Evolutionary conservation across 2,888 invertebrate species (phyloP).

Genomic region (Eristalis pertinax): DNA sequence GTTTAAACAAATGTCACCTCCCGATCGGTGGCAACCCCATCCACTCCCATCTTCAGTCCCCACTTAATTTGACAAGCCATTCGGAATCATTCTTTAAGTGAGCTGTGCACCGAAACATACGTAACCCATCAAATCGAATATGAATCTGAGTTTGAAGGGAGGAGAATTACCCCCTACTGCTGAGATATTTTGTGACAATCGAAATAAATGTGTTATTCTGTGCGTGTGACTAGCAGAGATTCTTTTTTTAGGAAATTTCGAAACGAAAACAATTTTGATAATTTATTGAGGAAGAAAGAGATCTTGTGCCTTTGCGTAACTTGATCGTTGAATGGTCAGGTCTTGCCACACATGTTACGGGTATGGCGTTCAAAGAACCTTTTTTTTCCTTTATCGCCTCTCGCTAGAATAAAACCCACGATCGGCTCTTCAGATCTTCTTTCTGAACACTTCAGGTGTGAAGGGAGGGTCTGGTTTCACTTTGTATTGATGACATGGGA

Average conservation of each 20-base stretch:
- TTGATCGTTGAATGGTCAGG: neutral
- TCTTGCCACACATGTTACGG: neutral
- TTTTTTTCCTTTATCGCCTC: neutral
- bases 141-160: neutral
- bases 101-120: constrained; percentile 1
- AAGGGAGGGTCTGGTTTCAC: neutral
- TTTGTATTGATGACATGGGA: neutral
- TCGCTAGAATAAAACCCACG: neutral
- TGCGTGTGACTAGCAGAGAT: constrained; percentile 51
- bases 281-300: constrained; percentile 22
- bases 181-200: constrained; percentile 24
- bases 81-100: neutral
- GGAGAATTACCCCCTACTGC: constrained; percentile 46
- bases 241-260: constrained; percentile 8
- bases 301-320: neutral
- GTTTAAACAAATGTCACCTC: neutral
- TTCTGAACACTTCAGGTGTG: constrained; percentile 36
- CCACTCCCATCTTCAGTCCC: neutral
- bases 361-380: neutral
- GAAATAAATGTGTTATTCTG: constrained; percentile 64
- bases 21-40: neutral
- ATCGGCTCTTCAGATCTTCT: neutral
- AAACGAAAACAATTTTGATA: constrained; percentile 4
- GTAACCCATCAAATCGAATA: neutral
- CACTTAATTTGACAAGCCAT: constrained; percentile 31